A percentile compares a stretch with the other conserved stretches of the same genome.
These are phyloP conservation scores for Parambassis ranga DNA, from an alignment of 2,797 vertebrate species.

Conservation along the genomic window DNA sequence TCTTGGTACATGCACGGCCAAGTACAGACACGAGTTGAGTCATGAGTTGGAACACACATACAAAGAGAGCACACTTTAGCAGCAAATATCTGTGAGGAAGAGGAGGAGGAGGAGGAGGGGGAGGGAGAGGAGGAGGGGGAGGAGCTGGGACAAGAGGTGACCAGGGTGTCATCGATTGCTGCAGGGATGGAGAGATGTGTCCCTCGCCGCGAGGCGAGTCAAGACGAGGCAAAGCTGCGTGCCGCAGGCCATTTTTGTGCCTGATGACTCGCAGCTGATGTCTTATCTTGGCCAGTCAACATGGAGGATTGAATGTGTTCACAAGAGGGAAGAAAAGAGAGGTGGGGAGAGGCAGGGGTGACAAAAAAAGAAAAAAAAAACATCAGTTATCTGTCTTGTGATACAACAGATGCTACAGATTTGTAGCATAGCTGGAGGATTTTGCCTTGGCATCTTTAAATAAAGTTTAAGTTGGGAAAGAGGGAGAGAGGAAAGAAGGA, in stretches of 20 bases:
- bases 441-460: not conserved
- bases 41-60: constrained; percentile 40
- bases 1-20: not conserved
- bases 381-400: constrained; percentile 41
- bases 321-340: constrained; percentile 10
- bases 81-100: constrained; percentile 32
- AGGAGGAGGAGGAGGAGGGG: too few species aligned
- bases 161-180: constrained; percentile 66
- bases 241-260: constrained; percentile 61
- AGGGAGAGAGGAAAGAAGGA: not conserved
- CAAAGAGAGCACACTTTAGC: constrained; percentile 28
- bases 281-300: constrained; percentile 68
- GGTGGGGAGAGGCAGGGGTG: constrained; percentile 7
- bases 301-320: constrained; percentile 52
- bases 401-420: constrained; percentile 51
- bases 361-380: not conserved
- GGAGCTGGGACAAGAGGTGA: constrained; percentile 47
- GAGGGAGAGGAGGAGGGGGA: constrained; percentile 24
- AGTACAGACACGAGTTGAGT: constrained; percentile 53
- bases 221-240: constrained; percentile 56
- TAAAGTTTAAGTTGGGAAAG: constrained; percentile 10
- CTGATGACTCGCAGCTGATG: constrained; percentile 73
- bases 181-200: constrained; percentile 55
- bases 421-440: constrained; percentile 16
- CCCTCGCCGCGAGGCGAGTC: constrained; percentile 57